Conservation (phyloP, 2,888 invertebrate genomes). For the Cephus spinipes region DNA sequence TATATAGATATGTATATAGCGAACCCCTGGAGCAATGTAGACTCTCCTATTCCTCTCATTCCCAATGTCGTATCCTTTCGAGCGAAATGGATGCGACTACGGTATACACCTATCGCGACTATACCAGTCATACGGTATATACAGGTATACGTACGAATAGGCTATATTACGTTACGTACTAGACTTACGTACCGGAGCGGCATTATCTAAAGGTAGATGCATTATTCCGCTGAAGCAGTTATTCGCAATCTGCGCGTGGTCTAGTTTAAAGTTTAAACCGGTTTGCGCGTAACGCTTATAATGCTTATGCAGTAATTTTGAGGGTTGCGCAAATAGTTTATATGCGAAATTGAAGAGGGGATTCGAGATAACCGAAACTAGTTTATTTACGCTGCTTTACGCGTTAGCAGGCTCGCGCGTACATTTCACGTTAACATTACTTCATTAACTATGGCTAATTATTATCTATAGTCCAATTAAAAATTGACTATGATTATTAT, state of each 20-base stretch:
- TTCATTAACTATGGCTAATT: background rate
- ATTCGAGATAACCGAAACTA: background rate
- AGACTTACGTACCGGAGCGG: background rate
- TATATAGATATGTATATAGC: background rate
- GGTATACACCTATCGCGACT: background rate
- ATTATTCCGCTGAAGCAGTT: slow-evolving; percentile 32
- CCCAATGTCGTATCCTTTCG: background rate
- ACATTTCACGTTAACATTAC: background rate
- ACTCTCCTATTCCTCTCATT: background rate
- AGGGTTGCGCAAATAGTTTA: slow-evolving; percentile 43
- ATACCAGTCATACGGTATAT: background rate
- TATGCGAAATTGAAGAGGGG: slow-evolving; percentile 30
- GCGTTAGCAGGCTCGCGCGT: background rate
- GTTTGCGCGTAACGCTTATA: slow-evolving; percentile 26
- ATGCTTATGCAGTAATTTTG: slow-evolving; percentile 49
- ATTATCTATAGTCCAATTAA: background rate
- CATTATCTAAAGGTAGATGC: slow-evolving; percentile 33
- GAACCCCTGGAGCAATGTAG: slow-evolving; percentile 1
- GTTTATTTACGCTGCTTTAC: slow-evolving; percentile 2
- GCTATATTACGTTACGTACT: background rate
- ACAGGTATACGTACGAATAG: background rate
- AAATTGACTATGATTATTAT: background rate
- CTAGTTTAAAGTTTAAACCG: slow-evolving; percentile 23
- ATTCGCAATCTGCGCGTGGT: slow-evolving; percentile 30
- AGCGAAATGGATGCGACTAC: slow-evolving; percentile 1